Base-by-base conservation (phyloP, 2,113 vertebrate species). In the Lagopus muta region DNA sequence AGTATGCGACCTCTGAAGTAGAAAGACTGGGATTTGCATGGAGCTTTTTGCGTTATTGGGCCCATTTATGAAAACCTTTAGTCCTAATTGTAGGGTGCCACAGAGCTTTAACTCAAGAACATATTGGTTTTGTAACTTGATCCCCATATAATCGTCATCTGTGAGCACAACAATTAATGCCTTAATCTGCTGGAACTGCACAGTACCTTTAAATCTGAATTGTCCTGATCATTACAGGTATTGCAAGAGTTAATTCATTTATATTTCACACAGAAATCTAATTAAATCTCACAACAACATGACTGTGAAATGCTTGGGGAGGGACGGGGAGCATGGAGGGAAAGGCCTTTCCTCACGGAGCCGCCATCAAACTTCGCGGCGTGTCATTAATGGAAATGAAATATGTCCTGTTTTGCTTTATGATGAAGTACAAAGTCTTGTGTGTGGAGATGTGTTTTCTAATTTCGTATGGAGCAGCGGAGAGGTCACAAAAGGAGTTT, bases 1-100 rank as follows among this genome's bases (percentile, higher is more conserved):
- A 96, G 94, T 84, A 77, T 0, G 3, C 93, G 94, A 95, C 90
- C 91, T 91, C 94, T 97, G 94, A 95, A 95, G 96, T 96, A 95
- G 93, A 95, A 91, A 88, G 88, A 84, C 80, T 42, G 45, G 94
- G 90, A 94, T 97, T 93, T 95, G 74, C 17, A 18, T 78, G 94
- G 82, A 82, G 95, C 86, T 97, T 96, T 95, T 95, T 96, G 80
- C 66, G 77, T 95, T 97, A 86, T 95, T 90, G 80, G 93, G 89
- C 76, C 91, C 90, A 90, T 89, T 67, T 94, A 79, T 38, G 50
- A 93, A 96, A 95, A 95, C 89, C 75, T 89, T 87, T 86, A 95
- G 88, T 84, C 93, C 83, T 94, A 85, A 95, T 75, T 90, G 87
- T 75, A 88, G 66, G 73, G 71, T 89, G 52, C 73, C 47, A 7